These are phyloP conservation scores for Nycticorax nycticorax DNA, from an alignment of 2,113 vertebrate species.

Conservation along the genomic window DNA sequence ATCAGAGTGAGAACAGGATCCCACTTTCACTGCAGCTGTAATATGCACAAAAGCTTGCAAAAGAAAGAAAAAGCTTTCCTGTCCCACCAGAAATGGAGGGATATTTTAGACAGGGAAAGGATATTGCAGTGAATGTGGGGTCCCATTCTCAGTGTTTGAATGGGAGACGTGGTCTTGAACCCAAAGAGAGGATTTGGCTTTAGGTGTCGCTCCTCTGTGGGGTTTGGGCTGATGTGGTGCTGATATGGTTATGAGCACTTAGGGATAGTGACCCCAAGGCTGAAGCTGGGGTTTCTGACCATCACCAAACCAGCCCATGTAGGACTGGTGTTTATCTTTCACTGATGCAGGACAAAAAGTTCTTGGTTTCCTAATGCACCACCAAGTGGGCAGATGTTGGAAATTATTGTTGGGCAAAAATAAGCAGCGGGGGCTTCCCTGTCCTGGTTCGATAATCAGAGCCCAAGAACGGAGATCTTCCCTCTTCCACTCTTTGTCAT, in stretches of 20 bases:
- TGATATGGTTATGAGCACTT: neutral
- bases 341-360: neutral
- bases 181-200: neutral
- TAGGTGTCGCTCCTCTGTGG: neutral
- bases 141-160: neutral
- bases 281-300: neutral
- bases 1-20: fast-evolving
- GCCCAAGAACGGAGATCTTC: neutral
- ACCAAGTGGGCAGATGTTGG: neutral
- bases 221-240: neutral
- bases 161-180: neutral
- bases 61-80: neutral
- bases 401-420: neutral
- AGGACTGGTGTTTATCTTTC: neutral
- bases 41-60: neutral
- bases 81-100: neutral
- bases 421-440: neutral
- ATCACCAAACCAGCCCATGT: neutral
- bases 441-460: neutral
- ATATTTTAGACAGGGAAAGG: neutral
- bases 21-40: neutral
- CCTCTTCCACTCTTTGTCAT: neutral
- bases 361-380: neutral
- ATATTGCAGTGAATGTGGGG: neutral
- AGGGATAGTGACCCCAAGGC: neutral